phyloP scores from a whole-genome alignment of 2,113 vertebrate species.

The Cebus imitator region DNA sequence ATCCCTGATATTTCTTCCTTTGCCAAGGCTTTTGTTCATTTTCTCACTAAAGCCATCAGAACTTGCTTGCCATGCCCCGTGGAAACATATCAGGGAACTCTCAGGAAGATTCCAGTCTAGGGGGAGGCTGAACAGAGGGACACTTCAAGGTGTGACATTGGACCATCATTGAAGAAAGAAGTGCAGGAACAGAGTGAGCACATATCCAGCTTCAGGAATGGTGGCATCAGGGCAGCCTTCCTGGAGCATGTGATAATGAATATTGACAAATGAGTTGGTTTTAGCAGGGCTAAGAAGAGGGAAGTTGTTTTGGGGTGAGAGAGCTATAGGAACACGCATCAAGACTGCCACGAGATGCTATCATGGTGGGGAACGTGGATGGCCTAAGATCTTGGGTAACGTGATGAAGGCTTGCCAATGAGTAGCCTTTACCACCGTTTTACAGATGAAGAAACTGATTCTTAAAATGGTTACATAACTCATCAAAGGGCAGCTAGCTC shows the following conservation, averaged over 20 bases:
- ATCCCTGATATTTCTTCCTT: background rate
- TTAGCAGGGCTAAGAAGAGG: background rate
- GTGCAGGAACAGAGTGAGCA: background rate
- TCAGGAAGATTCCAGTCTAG: background rate
- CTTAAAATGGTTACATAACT: background rate
- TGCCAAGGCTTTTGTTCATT: background rate
- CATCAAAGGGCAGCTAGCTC: background rate
- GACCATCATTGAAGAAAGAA: background rate
- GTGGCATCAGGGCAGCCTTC: background rate
- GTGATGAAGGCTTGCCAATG: background rate
- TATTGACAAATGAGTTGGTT: background rate
- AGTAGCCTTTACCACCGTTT: background rate
- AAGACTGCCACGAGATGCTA: rapidly evolving
- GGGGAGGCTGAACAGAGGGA: background rate
- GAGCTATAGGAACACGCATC: background rate
- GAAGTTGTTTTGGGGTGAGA: background rate
- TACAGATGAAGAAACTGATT: background rate
- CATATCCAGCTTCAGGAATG: background rate
- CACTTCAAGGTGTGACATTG: background rate
- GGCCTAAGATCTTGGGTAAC: background rate
- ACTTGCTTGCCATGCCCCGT: background rate
- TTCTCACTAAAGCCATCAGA: background rate
- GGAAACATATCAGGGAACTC: background rate
- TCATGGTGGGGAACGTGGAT: rapidly evolving
- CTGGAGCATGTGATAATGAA: background rate